Base-by-base conservation (phyloP, 2,888 invertebrate genomes). In the Isotomurus palustris region DNA sequence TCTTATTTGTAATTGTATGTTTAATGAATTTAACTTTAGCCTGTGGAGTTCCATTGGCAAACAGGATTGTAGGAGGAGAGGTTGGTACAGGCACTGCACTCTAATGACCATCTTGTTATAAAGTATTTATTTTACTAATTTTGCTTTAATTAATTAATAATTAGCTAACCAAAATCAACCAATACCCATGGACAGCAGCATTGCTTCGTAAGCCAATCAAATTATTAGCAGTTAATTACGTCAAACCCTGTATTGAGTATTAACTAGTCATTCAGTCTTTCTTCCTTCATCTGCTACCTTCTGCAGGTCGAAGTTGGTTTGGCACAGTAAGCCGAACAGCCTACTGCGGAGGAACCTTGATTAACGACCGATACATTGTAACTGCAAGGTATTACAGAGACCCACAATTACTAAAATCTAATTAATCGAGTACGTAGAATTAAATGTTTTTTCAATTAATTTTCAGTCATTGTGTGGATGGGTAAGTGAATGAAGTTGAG, bases 401-500 rank as follows among this genome's bases (percentile, higher is more conserved):
- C n/a, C n/a, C n/a, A 55, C 19, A 29, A 32, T 43, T 28, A 53
- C 14, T 19, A 21, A 25, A 25, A 10, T 14, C 22, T 50, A 2
- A 24, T 28, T 14, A 49, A 35, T 35, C 19, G 24, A 25, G n/a
- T 51, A 2, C 35, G 5, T 5, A 8, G 5, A 38, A 17, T 29
- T 29, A 22, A 35, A 22, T 19, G 24, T 32, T 17, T 40, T 48
- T 40, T 47, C 2, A 17, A 44, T 32, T 52, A 22, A 2, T 43
- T 22, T 58, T 55, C 21, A 60, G 64, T 49, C 64, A 66, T 53
- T 69, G 69, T 44, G 64, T 69, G 17, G 69, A 67, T 51, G 67
- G 69, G 64, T 68, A 47, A 44, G 41, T 49, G n/a, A 27, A 14
- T 36, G 5, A 22, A 40, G n/a, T 40, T 12, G 6, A 17, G 40